Base-by-base conservation (phyloP, 2,888 invertebrate species). In the Frankliniella intonsa region DNA sequence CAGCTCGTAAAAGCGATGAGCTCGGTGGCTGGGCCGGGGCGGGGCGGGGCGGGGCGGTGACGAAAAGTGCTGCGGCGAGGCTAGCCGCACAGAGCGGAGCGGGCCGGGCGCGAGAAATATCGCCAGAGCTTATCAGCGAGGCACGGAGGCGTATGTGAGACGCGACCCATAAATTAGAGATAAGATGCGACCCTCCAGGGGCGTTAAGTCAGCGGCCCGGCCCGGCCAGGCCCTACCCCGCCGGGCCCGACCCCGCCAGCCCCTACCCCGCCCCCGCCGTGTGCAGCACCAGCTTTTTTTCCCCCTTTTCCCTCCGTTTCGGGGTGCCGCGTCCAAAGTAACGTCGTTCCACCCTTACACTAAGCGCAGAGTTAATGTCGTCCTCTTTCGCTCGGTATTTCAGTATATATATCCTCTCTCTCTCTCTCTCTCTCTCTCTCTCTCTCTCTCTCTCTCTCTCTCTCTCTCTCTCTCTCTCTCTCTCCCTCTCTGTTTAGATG, bases 141-240 rank as follows among this genome's bases (percentile, higher is more conserved):
- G 55, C 55, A 55, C 55, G 55, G 55, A 1, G 3, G 55, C 55
- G 55, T 12, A 17, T 14, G 14, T 55, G 55, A 38, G 38, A 38
- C 38, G 38, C 62, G 17, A 62, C 62, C 62, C 62, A 62, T 62
- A 62, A 62, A 62, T 62, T 62, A 62, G 62, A 62, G 62, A 62
- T 62, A 62, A 62, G 62, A 62, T 62, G 62, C n/a, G 62, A 62
- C 62, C 62, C 62, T 62, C 38, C 38, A 38, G 38, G 38, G 38
- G 38, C 38, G 38, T 38, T n/a, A n/a, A n/a, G n/a, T n/a, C n/a
- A n/a, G n/a, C n/a, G 14, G 55, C 55, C 10, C 51, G 51, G 55
- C 55, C 55, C 55, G 14, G 55, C 55, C 55, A 19, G 2, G 55
- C 3, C 55, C 55, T 9, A 2, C 3, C 55, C n/a, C 55, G 10